phyloP scores from a whole-genome alignment of 2,113 vertebrate species.

The Rhombomys opimus region DNA sequence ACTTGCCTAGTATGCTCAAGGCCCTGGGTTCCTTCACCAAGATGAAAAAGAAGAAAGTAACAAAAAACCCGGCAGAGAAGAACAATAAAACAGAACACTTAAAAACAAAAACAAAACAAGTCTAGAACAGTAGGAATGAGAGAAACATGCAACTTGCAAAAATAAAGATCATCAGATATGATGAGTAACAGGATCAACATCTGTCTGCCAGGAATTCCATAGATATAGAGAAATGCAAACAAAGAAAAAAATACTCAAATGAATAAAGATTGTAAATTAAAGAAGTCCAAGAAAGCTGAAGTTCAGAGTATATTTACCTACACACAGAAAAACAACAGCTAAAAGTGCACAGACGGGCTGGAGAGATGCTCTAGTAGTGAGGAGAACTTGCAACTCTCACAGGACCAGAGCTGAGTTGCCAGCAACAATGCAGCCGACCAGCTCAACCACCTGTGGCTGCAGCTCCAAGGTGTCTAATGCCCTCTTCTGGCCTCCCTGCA shows the following conservation, averaged over 20 bases:
- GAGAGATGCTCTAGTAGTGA: background rate
- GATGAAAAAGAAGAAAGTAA: background rate
- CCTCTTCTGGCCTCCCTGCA: background rate
- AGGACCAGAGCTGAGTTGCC: background rate
- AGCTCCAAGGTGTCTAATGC: background rate
- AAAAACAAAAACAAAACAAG: background rate
- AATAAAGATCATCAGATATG: conserved; percentile 19
- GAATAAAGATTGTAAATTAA: background rate
- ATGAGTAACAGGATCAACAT: background rate
- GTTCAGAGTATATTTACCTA: background rate
- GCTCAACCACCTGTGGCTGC: background rate
- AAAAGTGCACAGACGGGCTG: background rate
- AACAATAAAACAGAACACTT: background rate
- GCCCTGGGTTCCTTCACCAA: background rate
- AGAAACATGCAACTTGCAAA: conserved; percentile 2
- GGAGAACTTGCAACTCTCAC: background rate
- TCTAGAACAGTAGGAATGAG: background rate
- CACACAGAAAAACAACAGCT: background rate
- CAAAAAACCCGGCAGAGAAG: background rate
- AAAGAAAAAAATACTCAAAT: background rate
- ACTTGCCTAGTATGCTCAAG: background rate
- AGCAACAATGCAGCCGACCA: no score
- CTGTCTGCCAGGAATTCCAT: background rate
- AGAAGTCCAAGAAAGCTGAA: background rate
- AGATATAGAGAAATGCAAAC: background rate